Base-by-base conservation (phyloP, 2,888 invertebrate species). In the Stictocephala bisonia region DNA sequence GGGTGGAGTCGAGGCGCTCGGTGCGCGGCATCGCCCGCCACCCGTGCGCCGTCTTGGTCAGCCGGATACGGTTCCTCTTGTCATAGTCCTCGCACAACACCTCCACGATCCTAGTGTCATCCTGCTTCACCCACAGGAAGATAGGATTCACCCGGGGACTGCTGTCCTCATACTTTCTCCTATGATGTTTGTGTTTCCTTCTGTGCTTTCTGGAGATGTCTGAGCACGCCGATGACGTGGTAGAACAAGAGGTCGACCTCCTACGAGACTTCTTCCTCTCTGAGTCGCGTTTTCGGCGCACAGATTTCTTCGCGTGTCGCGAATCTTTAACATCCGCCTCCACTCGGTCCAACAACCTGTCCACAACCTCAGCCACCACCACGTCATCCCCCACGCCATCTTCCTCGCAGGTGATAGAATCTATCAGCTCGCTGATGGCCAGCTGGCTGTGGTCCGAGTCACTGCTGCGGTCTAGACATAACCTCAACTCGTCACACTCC, bases 11-110 rank as follows among this genome's bases (percentile, higher is more conserved):
- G 18, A 68, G 85, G 82, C 85, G 88, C 83, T 91, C 91, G 64
- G 93, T 93, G 80, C 92, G 88, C 80, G 93, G 94, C 85, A 91
- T 92, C 73, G 92, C 92, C 74, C 91, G 89, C 94, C 94, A 94
- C 80, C 94, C 93, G 83, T 88, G 88, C 50, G 91, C 87, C 22
- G 93, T 93, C 83, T 93, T 93, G 79, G 93, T 92, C 82, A 94
- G 86, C 81, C 92, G 90, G 81, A 94, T 92, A 75, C 94, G 91
- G 85, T 94, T 94, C 74, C 93, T 87, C 83, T 91, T 90, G 86
- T 94, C 94, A 87, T 94, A 94, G 84, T 94, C 94, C 85, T 94
- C 94, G 86, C 93, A 93, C 84, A 90, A 90, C 80, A 94, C 93
- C 84, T 93, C 92, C 82, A 93, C 90, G 84, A 94, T 93, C 83